A percentile compares a stretch with the other conserved stretches of the same genome.
phyloP scores from a whole-genome alignment of 2,797 vertebrate species.

The Trachops cirrhosus region DNA sequence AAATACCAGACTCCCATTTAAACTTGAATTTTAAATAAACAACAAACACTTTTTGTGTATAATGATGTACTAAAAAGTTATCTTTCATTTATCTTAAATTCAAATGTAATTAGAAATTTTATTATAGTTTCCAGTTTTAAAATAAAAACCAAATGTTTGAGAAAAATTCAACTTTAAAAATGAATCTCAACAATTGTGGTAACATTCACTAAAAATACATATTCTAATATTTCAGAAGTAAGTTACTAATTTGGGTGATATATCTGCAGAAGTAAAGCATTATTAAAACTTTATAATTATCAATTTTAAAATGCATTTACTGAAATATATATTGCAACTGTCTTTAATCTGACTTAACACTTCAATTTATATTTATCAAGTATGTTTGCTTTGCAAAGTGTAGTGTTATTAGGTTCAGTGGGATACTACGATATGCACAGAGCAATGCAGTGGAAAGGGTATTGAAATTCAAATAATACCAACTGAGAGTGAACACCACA shows the following conservation, averaged over 20 bases:
- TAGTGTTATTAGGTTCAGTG: not conserved
- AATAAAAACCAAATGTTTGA: not conserved
- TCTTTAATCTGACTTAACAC: not conserved
- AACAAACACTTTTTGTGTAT: not conserved
- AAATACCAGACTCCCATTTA: not conserved
- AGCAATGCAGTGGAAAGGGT: not conserved
- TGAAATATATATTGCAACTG: not conserved
- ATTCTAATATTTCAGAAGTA: not conserved
- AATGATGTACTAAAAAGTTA: not conserved
- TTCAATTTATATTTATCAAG: not conserved
- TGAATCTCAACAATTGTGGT: not conserved
- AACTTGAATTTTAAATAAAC: not conserved
- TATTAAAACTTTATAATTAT: not conserved
- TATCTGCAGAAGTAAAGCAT: not conserved
- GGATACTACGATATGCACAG: not conserved
- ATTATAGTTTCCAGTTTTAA: not conserved
- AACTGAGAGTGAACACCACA: not conserved
- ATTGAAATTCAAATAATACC: not conserved
- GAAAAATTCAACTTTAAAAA: not conserved
- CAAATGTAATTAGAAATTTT: not conserved
- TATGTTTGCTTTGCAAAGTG: not conserved
- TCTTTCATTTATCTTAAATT: not conserved
- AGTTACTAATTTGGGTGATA: not conserved
- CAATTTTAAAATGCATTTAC: not conserved
- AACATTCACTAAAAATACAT: not conserved